phyloP scores from a whole-genome alignment of 2,888 invertebrate genomes.

The Tetramorium bicarinatum region DNA sequence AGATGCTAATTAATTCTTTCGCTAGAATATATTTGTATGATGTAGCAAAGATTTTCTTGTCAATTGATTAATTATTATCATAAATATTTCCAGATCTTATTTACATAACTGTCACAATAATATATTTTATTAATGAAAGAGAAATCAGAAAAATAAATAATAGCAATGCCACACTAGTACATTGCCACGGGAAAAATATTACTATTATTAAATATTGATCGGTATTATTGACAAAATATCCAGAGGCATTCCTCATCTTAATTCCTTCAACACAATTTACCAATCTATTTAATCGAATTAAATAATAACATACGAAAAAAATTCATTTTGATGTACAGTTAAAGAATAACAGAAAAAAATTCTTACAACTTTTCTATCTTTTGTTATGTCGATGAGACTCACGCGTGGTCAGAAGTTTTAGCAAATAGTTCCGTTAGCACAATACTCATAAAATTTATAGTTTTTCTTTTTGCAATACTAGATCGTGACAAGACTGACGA shows the following conservation, averaged over 20 bases:
- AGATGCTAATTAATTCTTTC: not conserved
- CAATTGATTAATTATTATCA: not conserved
- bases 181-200: too few relatives aligned
- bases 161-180: too few relatives aligned
- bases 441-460: too few relatives aligned
- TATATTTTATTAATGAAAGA: not conserved
- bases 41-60: not conserved
- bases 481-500: conserved; percentile 86
- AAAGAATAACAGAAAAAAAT: not conserved
- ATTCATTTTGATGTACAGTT: not conserved
- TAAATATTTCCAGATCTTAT: not conserved
- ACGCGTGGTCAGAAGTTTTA: not conserved
- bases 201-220: too few relatives aligned
- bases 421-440: not conserved
- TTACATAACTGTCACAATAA: not conserved
- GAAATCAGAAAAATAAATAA: not conserved
- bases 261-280: not conserved
- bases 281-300: not conserved
- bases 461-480: conserved; percentile 55
- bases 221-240: too few relatives aligned
- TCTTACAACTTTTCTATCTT: not conserved
- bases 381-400: not conserved
- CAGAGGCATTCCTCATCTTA: too few relatives aligned
- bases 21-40: not conserved
- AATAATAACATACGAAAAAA: not conserved